Conservation (phyloP, 2,113 vertebrate species). For the Rhinolophus sinicus region DNA sequence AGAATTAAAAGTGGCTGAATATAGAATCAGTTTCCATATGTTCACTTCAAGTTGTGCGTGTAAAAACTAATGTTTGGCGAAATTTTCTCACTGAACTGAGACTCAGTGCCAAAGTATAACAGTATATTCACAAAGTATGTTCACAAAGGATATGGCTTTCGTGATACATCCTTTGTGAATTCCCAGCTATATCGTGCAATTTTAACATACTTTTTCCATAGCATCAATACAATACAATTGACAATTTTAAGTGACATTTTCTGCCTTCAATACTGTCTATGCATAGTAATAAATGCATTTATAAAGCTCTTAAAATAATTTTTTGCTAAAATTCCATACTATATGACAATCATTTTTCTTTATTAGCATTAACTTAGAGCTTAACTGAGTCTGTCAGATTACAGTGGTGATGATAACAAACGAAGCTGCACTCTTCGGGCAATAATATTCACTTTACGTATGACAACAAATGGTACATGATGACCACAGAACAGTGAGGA, state of each 20-base stretch:
- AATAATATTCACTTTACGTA: neutral
- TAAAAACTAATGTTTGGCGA: neutral
- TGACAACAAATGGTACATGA: neutral
- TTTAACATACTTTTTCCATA: neutral
- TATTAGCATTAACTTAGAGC: neutral
- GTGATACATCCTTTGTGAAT: neutral
- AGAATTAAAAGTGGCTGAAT: slow-evolving; percentile 4
- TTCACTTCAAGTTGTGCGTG: neutral
- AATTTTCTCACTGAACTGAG: neutral
- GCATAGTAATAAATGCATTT: neutral
- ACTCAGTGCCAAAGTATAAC: neutral
- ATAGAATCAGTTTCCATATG: neutral
- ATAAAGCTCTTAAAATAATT: neutral
- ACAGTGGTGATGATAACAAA: neutral
- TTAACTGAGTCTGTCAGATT: neutral
- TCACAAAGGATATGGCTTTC: neutral
- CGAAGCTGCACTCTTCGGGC: neutral
- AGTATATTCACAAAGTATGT: neutral
- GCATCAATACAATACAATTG: neutral
- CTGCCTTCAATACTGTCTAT: neutral
- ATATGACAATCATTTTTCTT: neutral
- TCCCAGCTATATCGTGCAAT: neutral
- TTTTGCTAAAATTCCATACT: neutral
- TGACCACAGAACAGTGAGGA: neutral
- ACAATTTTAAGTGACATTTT: neutral